Base-by-base conservation (phyloP, 2,888 invertebrate genomes). In the Agriopis aurantiaria region DNA sequence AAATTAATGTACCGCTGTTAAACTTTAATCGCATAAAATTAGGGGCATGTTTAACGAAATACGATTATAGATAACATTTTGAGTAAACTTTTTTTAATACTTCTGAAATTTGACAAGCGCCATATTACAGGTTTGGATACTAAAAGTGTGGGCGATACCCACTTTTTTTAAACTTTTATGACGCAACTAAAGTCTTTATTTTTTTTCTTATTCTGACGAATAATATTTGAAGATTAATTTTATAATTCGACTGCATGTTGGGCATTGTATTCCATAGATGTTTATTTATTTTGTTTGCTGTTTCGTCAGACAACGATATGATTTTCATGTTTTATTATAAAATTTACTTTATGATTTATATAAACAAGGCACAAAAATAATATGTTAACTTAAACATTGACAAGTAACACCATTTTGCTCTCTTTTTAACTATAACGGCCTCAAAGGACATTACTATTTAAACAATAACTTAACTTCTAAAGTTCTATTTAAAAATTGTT, bases 111-210 rank as follows among this genome's bases (percentile, higher is more conserved):
- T 33, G 33, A 33, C 33, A 55, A 45, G 69, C 55, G 49, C 45
- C 61, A 41, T 45, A 9, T 52, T 69, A 40, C 69, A 59, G 76
- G 78, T 82, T 85, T 81, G 80, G 78, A 75, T 65, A 77, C 46
- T 78, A 81, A 78, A 82, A 81, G 80, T 80, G 68, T 80, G 77
- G 78, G 71, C 62, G 63, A 52, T 61, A 63, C 69, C 70, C 69
- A 74, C 73, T 63, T 75, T 79, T 74, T 66, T 73, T 70, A 59
- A 46, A 58, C 68, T 73, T 65, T 60, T 65, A 67, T 70, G 73
- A 71, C 75, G 70, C 73, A 76, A 70, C 69, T 56, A 62, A 57
- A 17, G 11, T 46, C 17, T 46, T 58, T n/a, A 52, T 69, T 65
- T 68, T 56, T 48, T 69, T 65, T 68, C 55, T 60, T 57, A 58